Base-by-base conservation (phyloP, 2,888 invertebrate species). In the Ischnus inquisitorius region DNA sequence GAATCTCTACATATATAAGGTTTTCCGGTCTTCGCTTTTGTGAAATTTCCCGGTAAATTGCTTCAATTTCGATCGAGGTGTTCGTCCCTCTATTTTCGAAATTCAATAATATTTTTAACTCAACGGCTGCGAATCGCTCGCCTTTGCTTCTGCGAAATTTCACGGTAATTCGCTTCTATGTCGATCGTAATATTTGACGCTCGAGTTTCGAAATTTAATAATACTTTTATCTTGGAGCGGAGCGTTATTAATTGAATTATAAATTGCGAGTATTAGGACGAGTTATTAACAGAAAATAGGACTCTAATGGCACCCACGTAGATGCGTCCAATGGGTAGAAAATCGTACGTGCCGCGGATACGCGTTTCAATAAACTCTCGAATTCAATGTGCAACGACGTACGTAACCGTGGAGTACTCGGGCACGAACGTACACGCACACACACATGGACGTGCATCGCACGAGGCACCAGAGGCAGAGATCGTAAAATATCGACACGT, bases 331-430 rank as follows among this genome's bases (percentile, higher is more conserved):
- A 51, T 16, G 25, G 28, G 41, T 51, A 46, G 46, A 72, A 65
- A 57, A 48, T 72, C 16, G 78, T 82, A 82, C 82, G 72, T 78
- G 74, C 62, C 68, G 10, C 12, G 28, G 78, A 68, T 74, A 74
- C 60, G 62, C 67, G 78, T 79, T 82, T 71, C 82, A 78, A 82
- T 82, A 82, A 82, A 78, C 60, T 62, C 68, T 74, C 25, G 51
- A 34, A 64, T 25, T 25, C 82, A 34, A 69, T 62, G 62, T 74
- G 51, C 12, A 57, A 57, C n/a, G 57, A n/a, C 22, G 54, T 22
- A 19, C 19, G 57, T 25, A 28, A 14, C 46, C 14, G 46, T 46
- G 34, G 57, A 57, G 57, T n/a, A 14, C 46, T 46, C 46, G 12
- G 3, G 46, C 46, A 46, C 10, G 12, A 8, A n/a, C 60, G 71